These are phyloP conservation scores for Drosophila differens DNA, from an alignment of 2,888 invertebrate genomes.

Conservation along the genomic window DNA sequence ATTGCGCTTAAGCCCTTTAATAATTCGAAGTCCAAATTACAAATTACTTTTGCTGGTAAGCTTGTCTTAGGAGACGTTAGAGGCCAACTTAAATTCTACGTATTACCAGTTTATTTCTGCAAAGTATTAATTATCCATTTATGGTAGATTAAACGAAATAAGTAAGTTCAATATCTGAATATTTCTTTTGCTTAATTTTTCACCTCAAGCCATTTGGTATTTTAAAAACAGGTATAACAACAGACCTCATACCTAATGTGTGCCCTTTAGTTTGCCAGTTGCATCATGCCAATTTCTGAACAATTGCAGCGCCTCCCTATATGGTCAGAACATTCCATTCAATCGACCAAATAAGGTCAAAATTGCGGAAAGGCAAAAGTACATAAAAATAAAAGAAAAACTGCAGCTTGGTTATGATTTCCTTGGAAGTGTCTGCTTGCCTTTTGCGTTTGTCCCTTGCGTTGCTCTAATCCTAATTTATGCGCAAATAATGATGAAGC, in stretches of 20 bases:
- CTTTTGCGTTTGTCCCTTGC: conserved; percentile 1
- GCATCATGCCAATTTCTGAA: conserved; percentile 43
- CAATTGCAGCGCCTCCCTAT: conserved; percentile 55
- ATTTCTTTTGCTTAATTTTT: background rate
- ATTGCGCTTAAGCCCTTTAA: too few relatives aligned
- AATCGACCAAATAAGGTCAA: conserved; percentile 71
- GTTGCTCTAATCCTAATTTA: conserved; percentile 77
- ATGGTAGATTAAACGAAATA: background rate
- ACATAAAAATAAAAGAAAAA: conserved; percentile 6
- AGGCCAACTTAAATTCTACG: rapidly evolving
- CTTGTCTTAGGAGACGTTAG: background rate
- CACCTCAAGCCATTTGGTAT: background rate
- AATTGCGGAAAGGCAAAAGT: conserved; percentile 52
- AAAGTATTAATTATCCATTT: background rate
- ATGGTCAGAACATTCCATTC: conserved; percentile 53
- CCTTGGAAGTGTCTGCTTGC: conserved; percentile 56
- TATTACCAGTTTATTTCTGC: background rate
- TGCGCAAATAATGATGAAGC: conserved; percentile 81
- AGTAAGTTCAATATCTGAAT: background rate
- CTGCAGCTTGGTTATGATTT: conserved; percentile 66
- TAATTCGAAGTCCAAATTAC: too few relatives aligned
- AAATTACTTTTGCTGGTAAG: too few relatives aligned
- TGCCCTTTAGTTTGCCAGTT: conserved; percentile 41
- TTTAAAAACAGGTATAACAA: background rate
- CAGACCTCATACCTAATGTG: background rate